Evolutionary conservation across 2,888 invertebrate genomes (phyloP).

Genomic region (Drosophila borborema): DNA sequence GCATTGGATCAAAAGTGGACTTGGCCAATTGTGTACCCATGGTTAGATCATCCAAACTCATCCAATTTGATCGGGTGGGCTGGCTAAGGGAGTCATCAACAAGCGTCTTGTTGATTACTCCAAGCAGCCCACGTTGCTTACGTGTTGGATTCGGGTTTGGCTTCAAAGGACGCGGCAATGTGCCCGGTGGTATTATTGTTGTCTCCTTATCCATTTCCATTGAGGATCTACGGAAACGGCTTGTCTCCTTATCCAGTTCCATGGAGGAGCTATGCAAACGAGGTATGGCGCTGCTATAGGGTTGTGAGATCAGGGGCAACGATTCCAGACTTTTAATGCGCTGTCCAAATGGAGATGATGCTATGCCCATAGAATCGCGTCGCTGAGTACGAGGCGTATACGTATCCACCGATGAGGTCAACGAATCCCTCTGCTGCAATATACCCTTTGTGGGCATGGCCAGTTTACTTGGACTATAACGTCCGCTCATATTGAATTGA

Average conservation of each 20-base stretch:
- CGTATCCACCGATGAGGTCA: constrained; percentile 79
- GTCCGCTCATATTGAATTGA: constrained; percentile 83
- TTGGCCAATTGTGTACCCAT: constrained; percentile 52
- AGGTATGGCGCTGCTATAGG: constrained; percentile 78
- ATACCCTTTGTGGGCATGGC: constrained; percentile 81
- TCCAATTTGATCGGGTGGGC: constrained; percentile 81
- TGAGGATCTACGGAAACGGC: constrained; percentile 79
- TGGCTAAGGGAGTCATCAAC: constrained; percentile 70
- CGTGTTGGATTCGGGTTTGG: constrained; percentile 84
- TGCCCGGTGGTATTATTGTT: constrained; percentile 73
- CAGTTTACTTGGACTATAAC: constrained; percentile 75
- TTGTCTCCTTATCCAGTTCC: constrained; percentile 72
- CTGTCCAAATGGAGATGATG: constrained; percentile 40
- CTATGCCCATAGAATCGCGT: constrained; percentile 46
- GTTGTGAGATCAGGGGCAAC: constrained; percentile 80
- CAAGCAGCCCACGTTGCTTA: constrained; percentile 82
- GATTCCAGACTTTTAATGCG: constrained; percentile 81
- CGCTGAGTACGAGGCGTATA: constrained; percentile 60
- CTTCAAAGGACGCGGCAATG: constrained; percentile 74
- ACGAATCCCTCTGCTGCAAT: constrained; percentile 80
- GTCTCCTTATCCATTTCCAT: constrained; percentile 73
- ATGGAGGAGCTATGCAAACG: constrained; percentile 79
- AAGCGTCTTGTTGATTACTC: constrained; percentile 73
- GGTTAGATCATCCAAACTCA: constrained; percentile 82
- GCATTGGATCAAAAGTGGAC: constrained; percentile 55